Conservation (phyloP, 37 sponge, comb jelly and placozoan genomes). For the Chondrosia reniformis region DNA sequence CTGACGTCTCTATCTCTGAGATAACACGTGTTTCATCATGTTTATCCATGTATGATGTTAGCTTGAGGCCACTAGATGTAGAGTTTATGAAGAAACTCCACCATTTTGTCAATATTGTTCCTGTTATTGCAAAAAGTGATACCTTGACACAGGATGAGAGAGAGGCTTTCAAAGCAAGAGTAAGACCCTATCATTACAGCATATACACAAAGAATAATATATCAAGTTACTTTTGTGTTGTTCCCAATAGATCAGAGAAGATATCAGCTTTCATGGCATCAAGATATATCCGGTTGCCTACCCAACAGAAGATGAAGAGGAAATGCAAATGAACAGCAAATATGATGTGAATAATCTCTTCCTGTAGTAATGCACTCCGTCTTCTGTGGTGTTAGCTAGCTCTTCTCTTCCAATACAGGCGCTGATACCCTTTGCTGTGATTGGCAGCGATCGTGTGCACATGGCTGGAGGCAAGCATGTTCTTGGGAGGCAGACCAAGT, state of each 20-base stretch:
- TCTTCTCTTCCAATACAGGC: slow-evolving; percentile 29
- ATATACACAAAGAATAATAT: not conserved
- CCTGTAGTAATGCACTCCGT: not conserved
- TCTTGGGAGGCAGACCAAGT: slow-evolving; percentile 89
- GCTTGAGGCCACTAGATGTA: slow-evolving; percentile 73
- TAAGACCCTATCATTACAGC: slow-evolving; percentile 24
- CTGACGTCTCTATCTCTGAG: too few species aligned
- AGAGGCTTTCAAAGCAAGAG: slow-evolving; percentile 86
- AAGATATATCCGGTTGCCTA: slow-evolving; percentile 87
- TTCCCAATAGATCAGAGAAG: slow-evolving; percentile 72
- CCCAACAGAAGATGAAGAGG: slow-evolving; percentile 91
- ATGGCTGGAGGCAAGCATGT: slow-evolving; percentile 74
- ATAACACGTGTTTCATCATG: too few species aligned
- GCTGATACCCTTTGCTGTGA: slow-evolving; percentile 91
- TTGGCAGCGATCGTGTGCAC: slow-evolving; percentile 85
- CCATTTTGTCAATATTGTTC: slow-evolving; percentile 90
- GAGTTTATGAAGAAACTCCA: slow-evolving; percentile 93
- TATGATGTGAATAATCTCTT: slow-evolving; percentile 7
- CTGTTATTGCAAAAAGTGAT: slow-evolving; percentile 95
- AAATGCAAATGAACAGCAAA: slow-evolving; percentile 55
- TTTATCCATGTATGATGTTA: too few species aligned
- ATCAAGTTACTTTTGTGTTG: not conserved
- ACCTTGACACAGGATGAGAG: slow-evolving; percentile 93
- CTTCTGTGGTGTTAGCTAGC: not conserved
- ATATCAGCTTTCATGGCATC: slow-evolving; percentile 74